Percentiles rank a stretch among this genome's conserved stretches.
These are phyloP conservation scores for Peromyscus polionotus DNA, from an alignment of 2,113 vertebrate genomes.

Conservation along the genomic window DNA sequence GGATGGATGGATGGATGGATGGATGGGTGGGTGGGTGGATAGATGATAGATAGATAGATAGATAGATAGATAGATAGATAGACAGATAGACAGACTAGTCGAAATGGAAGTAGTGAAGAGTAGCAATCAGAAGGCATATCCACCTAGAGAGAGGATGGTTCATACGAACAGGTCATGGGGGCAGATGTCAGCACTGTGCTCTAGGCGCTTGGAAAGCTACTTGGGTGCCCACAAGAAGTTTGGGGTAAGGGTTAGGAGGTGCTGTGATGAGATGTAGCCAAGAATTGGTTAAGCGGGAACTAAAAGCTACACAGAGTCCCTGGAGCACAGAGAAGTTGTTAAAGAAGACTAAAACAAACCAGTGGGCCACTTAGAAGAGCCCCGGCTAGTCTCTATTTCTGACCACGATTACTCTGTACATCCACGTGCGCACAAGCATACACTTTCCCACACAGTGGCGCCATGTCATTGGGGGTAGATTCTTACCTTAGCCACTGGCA, in stretches of 20 bases:
- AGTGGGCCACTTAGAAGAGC: not conserved
- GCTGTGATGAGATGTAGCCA: not conserved
- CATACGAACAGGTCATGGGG: not conserved
- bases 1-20: not conserved
- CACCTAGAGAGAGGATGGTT: not conserved
- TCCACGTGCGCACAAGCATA: not conserved
- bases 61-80: too few relatives aligned
- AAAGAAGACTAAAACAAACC: not conserved
- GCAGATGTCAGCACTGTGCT: not conserved
- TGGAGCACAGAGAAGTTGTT: not conserved
- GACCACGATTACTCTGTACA: not conserved
- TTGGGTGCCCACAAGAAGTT: not conserved
- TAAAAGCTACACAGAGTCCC: not conserved
- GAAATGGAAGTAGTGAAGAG: not conserved
- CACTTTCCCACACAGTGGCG: not conserved
- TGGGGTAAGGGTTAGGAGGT: too few relatives aligned
- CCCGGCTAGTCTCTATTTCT: not conserved
- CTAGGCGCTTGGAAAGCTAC: not conserved
- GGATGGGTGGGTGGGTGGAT: not conserved
- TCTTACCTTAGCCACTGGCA: constrained; percentile 90
- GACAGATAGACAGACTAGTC: not conserved
- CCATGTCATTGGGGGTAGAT: not conserved
- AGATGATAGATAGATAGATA: not conserved
- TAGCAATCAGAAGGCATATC: too few relatives aligned
- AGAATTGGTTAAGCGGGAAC: not conserved